These are phyloP conservation scores for Tragelaphus imberbis DNA, from an alignment of 2,113 vertebrate genomes.

Conservation along the genomic window DNA sequence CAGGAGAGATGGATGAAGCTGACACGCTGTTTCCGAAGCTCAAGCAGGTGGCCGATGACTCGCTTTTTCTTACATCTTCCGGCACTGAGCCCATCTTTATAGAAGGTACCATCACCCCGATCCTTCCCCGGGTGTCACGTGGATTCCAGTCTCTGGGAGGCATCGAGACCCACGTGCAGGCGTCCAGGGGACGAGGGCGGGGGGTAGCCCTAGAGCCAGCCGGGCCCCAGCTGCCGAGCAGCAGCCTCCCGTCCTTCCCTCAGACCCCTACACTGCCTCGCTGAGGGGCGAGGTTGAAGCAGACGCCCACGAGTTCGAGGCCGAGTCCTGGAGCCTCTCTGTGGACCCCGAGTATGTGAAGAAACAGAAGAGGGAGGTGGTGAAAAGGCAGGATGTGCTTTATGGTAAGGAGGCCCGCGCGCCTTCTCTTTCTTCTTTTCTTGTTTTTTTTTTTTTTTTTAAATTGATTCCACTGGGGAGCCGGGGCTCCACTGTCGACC, in stretches of 20 bases:
- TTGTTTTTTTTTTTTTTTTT: neutral
- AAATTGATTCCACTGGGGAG: neutral
- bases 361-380: conserved; percentile 83
- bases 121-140: neutral
- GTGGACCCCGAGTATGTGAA: conserved; percentile 88
- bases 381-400: conserved; percentile 95
- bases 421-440: neutral
- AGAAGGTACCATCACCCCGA: conserved; percentile 84
- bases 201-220: neutral
- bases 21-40: conserved; percentile 82
- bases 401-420: conserved; percentile 83
- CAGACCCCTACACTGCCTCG: conserved; percentile 85
- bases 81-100: conserved; percentile 87
- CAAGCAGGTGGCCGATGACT: conserved; percentile 87
- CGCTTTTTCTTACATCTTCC: conserved; percentile 85
- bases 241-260: neutral
- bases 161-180: accelerated
- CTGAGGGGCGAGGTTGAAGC: conserved; percentile 88
- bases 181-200: accelerated
- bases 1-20: conserved; percentile 95
- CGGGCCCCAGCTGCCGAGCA: neutral
- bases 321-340: conserved; percentile 93
- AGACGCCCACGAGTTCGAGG: conserved; percentile 91
- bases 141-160: neutral
- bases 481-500: neutral